Base-by-base conservation (phyloP, 2,888 invertebrate species). In the Idaea biselata region DNA sequence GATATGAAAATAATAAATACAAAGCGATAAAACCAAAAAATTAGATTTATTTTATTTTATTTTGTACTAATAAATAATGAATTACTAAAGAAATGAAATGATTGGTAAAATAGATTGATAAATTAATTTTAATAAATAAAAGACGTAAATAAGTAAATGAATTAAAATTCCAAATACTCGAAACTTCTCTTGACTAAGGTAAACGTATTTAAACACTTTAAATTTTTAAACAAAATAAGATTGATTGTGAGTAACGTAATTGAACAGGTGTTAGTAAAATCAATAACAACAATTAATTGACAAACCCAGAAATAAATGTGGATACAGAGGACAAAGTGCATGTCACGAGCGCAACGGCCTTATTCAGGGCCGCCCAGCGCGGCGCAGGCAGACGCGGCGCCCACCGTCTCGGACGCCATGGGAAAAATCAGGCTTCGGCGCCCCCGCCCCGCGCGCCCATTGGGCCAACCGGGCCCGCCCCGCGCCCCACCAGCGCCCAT, bases 361-460 rank as follows among this genome's bases (percentile, higher is more conserved):
- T 87, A 87, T 80, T 83, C 89, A 89, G 88, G 89, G 91, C 90
- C 90, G 86, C 86, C 84, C 85, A 83, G 84, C 79, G 25, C 25
- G 25, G 25, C 1, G 81, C 83, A 82, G 84, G 86, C 87, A 82
- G 87, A 84, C 83, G 85, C 78, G 86, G 89, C 89, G 83, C 86
- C 85, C 81, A 78, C 82, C 79, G 80, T 72, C 44, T 44, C 76
- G 69, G 72, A 77, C 77, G 80, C 83, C 87, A 89, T 89, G 91
- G 92, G 91, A 90, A 92, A 83, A 91, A 90, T 90, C 91, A 90
- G 91, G 91, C 91, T 91, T 88, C 80, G 83, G 82, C 86, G 89
- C 89, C 84, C 83, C 89, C 87, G 87, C 90, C 88, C 88, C 86
- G 88, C 87, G 81, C 83, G 85, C 86, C 87, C 77, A 92, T 92